Percentiles rank a stretch among this genome's conserved stretches.
Conservation (phyloP, 1,140 invertebrate genomes). For the Brachionus asplanchnoidis region DNA sequence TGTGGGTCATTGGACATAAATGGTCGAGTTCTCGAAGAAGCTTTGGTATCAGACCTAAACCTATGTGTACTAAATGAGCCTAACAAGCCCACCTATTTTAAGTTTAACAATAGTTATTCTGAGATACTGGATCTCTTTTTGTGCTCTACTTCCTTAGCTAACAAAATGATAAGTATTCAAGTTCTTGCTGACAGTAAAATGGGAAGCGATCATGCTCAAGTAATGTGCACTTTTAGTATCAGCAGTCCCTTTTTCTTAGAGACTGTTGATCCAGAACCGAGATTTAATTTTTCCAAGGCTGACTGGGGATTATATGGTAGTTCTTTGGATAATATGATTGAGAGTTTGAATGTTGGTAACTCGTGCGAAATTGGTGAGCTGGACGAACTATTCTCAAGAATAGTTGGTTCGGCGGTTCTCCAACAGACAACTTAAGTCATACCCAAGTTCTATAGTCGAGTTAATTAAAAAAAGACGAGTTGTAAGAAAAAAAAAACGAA, state of each 20-base stretch:
- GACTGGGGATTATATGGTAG: background rate
- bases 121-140: background rate
- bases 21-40: too few species aligned
- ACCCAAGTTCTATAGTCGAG: background rate
- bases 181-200: background rate
- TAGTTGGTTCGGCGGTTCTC: background rate
- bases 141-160: background rate
- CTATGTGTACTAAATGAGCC: too few species aligned
- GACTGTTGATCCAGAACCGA: background rate
- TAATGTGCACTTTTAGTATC: background rate
- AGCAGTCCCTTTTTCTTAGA: background rate
- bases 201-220: background rate
- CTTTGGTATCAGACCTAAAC: too few species aligned
- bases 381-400: background rate
- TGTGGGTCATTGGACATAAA: too few species aligned
- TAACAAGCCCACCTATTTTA: too few species aligned
- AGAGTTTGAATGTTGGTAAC: background rate
- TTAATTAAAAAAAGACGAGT: background rate
- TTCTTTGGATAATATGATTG: background rate
- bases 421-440: background rate
- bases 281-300: background rate
- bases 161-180: background rate
- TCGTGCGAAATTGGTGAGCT: background rate
- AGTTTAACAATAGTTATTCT: too few species aligned
- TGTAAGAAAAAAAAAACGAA: background rate